Conservation (phyloP, 2,113 vertebrate species). For the Phocoena sinus region DNA sequence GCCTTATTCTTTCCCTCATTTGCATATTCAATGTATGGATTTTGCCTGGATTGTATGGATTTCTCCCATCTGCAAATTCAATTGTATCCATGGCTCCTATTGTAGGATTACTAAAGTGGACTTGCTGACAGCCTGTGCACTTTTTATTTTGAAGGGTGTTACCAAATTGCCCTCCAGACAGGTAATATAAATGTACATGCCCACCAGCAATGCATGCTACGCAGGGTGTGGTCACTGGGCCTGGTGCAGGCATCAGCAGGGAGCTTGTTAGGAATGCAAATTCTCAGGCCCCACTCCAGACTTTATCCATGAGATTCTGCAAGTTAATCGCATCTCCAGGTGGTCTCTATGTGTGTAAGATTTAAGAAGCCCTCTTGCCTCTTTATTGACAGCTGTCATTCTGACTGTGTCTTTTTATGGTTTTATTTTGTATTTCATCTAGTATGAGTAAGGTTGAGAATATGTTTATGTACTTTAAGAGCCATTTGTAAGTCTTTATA, state of each 20-base stretch:
- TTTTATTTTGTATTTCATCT: background rate
- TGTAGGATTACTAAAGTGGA: background rate
- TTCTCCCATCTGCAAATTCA: background rate
- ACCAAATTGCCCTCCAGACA: background rate
- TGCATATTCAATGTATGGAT: background rate
- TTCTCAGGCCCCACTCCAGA: background rate
- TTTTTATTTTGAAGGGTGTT: background rate
- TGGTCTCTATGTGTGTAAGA: background rate
- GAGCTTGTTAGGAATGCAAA: background rate
- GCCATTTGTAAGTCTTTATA: background rate
- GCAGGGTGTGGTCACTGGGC: background rate
- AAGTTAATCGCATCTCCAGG: background rate
- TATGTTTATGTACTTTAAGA: background rate
- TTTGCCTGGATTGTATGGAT: background rate
- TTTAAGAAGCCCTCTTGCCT: background rate
- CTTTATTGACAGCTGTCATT: background rate
- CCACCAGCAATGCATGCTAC: background rate
- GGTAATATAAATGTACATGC: background rate
- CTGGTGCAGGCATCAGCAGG: background rate
- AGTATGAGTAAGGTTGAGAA: background rate
- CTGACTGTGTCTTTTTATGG: background rate
- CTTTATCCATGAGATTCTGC: background rate
- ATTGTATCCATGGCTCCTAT: background rate
- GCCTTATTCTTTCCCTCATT: background rate
- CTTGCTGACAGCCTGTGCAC: background rate